A percentile compares a stretch with the other conserved stretches of the same genome.
Conservation (phyloP, 1,140 invertebrate genomes). For the Sinonovacula constricta region DNA sequence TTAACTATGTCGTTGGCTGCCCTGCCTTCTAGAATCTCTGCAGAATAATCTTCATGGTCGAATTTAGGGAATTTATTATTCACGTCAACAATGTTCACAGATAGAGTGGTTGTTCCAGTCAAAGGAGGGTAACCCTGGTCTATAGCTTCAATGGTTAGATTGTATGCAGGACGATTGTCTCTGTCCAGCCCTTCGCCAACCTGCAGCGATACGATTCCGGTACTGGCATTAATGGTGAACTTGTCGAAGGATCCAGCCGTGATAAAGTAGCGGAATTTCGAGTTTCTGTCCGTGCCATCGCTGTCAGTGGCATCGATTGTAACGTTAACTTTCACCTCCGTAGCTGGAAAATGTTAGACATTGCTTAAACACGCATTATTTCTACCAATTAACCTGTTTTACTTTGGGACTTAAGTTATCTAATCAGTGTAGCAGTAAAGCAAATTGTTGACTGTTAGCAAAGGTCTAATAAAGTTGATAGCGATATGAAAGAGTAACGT, state of each 20-base stretch:
- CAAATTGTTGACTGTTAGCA: no score
- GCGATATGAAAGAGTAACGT: no score
- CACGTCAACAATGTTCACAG: slow-evolving; percentile 19
- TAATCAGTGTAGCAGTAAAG: no score
- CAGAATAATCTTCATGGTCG: not conserved
- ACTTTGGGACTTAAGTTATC: no score
- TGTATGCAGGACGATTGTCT: slow-evolving; percentile 5
- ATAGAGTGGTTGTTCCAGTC: not conserved
- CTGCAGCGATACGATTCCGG: slow-evolving; percentile 5
- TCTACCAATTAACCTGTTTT: no score
- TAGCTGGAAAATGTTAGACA: no score
- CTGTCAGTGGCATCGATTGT: no score
- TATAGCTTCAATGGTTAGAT: slow-evolving; percentile 31
- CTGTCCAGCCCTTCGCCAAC: slow-evolving; percentile 13
- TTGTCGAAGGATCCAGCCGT: not conserved
- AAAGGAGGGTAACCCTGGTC: slow-evolving; percentile 18
- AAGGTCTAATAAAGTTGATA: no score
- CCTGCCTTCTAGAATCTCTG: not conserved
- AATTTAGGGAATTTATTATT: slow-evolving; percentile 31
- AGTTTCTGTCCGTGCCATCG: slow-evolving; percentile 40
- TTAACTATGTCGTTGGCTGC: not conserved
- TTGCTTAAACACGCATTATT: no score
- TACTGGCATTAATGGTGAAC: slow-evolving; percentile 84
- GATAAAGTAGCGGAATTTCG: slow-evolving; percentile 12
- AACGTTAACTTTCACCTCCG: no score